phyloP scores from a whole-genome alignment of 2,797 vertebrate genomes.

The Chelmon rostratus region DNA sequence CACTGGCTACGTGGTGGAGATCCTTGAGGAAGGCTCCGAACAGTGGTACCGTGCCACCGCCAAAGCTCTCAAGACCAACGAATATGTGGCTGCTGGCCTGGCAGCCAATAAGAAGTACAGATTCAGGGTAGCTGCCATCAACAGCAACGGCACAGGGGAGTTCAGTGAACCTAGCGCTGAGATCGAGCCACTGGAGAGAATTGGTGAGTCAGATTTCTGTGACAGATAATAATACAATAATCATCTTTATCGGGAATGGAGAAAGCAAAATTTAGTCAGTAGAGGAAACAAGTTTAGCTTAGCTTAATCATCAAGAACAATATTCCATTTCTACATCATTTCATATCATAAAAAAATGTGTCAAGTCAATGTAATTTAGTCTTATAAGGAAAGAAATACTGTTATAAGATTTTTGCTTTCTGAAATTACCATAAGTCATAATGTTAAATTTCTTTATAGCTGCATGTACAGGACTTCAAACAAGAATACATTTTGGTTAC shows the following conservation, averaged over 20 bases:
- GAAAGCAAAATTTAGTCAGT: neutral
- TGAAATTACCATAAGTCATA: neutral
- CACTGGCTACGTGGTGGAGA: slow-evolving; percentile 94
- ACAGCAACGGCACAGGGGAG: slow-evolving; percentile 95
- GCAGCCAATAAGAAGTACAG: slow-evolving; percentile 92
- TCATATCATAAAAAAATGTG: too few species aligned
- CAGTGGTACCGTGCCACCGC: slow-evolving; percentile 97
- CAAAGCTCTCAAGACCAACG: slow-evolving; percentile 88
- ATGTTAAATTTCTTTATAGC: neutral
- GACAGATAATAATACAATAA: too few species aligned
- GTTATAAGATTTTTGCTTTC: neutral
- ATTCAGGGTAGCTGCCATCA: slow-evolving; percentile 95
- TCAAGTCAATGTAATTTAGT: neutral
- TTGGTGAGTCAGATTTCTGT: slow-evolving; percentile 85
- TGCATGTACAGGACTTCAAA: neutral
- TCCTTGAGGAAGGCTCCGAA: slow-evolving; percentile 93
- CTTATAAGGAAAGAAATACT: neutral
- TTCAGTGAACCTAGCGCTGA: slow-evolving; percentile 93
- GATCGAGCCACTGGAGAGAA: slow-evolving; percentile 92
- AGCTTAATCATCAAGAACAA: neutral
- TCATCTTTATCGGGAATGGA: neutral
- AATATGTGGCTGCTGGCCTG: slow-evolving; percentile 92
- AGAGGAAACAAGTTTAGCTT: neutral
- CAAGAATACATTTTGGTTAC: neutral
- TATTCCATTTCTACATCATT: too few species aligned